phyloP scores from a whole-genome alignment of 2,888 invertebrate genomes.

The Pristionchus arcanus region DNA sequence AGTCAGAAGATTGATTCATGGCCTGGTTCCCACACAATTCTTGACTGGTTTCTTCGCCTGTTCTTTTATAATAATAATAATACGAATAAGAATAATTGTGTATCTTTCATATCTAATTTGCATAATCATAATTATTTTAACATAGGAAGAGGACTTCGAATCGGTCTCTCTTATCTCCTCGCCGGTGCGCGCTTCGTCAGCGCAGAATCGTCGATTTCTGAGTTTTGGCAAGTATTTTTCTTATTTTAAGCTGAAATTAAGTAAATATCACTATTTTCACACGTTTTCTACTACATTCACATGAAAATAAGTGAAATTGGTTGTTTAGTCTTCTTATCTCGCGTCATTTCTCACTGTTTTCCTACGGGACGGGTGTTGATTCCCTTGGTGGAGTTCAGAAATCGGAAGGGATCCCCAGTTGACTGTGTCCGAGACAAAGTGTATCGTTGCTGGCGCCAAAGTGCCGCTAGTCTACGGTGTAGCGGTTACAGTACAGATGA shows the following conservation, averaged over 20 bases:
- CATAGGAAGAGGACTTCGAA: slow-evolving; percentile 61
- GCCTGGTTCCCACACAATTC: not conserved
- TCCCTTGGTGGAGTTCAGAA: not conserved
- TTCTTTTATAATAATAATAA: no score
- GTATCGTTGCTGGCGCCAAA: not conserved
- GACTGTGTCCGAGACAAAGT: not conserved
- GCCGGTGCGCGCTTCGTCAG: slow-evolving; percentile 50
- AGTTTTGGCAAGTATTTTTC: slow-evolving; percentile 14
- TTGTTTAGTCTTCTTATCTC: not conserved
- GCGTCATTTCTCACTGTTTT: not conserved
- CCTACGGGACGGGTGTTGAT: not conserved
- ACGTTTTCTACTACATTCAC: no score
- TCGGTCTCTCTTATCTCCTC: slow-evolving; percentile 62
- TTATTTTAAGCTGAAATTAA: not conserved
- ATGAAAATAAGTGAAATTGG: not conserved
- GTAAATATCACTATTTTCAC: not conserved
- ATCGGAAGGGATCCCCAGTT: not conserved
- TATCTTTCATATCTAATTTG: no score
- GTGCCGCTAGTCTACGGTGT: no score
- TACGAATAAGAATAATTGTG: no score
- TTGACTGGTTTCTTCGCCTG: not conserved
- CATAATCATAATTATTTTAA: not conserved
- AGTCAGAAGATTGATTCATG: no score
- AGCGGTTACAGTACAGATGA: no score
- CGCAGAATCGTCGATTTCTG: slow-evolving; percentile 54